These are phyloP conservation scores for Julus scandinavius DNA, from an alignment of 2,888 invertebrate species.

Conservation along the genomic window DNA sequence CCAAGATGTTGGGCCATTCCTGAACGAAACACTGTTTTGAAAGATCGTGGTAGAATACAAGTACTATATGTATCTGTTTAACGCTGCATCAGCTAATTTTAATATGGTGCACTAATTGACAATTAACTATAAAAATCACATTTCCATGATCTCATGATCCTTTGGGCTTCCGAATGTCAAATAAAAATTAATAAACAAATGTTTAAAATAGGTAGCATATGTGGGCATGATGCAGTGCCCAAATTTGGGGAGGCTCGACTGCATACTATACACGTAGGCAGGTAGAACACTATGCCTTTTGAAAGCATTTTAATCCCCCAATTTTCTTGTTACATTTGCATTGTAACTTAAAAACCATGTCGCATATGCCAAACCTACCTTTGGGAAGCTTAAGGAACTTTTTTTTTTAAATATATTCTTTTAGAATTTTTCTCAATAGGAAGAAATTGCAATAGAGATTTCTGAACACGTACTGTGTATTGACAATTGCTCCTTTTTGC, in stretches of 20 bases:
- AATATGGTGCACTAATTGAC: too few relatives aligned
- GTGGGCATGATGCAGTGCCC: not conserved
- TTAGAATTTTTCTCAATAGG: not conserved
- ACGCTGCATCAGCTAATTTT: too few relatives aligned
- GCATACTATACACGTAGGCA: not conserved
- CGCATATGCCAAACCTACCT: not conserved
- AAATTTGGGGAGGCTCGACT: not conserved
- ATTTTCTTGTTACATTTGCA: not conserved
- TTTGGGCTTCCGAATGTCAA: not conserved
- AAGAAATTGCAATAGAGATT: slow-evolving; percentile 4
- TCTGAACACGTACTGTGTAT: not conserved
- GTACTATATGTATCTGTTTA: too few relatives aligned
- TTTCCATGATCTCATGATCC: too few relatives aligned
- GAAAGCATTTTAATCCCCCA: not conserved
- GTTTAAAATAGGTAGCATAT: not conserved
- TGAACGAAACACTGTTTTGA: too few relatives aligned
- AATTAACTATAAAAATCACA: too few relatives aligned
- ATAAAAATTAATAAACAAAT: not conserved
- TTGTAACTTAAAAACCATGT: not conserved
- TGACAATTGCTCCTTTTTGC: slow-evolving; percentile 24
- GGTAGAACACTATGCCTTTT: not conserved
- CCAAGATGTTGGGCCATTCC: too few relatives aligned
- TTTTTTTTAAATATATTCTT: not conserved
- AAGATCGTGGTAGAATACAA: too few relatives aligned
- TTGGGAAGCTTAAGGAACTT: not conserved